phyloP scores from a whole-genome alignment of 1,140 invertebrate genomes.

The Bombus breviceps region DNA sequence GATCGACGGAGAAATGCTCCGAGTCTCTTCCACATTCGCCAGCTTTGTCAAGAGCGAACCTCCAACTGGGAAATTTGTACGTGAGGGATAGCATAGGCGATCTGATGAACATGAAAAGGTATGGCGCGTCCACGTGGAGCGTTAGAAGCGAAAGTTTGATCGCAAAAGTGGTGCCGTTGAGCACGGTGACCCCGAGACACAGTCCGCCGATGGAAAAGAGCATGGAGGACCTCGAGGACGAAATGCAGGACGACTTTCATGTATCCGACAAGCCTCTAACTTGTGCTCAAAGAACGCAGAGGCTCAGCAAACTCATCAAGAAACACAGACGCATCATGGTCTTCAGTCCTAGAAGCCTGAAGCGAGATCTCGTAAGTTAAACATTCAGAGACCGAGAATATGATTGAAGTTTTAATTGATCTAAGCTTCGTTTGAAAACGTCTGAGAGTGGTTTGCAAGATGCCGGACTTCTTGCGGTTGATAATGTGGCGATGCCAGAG shows the following conservation, averaged over 20 bases:
- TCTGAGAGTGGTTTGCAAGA: neutral
- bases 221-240: slow-evolving; percentile 76
- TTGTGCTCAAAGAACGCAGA: slow-evolving; percentile 86
- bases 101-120: slow-evolving; percentile 89
- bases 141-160: slow-evolving; percentile 86
- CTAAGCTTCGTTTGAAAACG: neutral
- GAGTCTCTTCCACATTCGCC: slow-evolving; percentile 84
- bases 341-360: slow-evolving; percentile 34
- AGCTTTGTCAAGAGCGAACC: slow-evolving; percentile 82
- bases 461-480: too few relatives aligned
- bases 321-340: slow-evolving; percentile 74
- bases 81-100: slow-evolving; percentile 88
- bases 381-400: neutral
- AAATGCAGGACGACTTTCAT: slow-evolving; percentile 71
- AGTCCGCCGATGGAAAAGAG: slow-evolving; percentile 74
- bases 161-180: slow-evolving; percentile 87
- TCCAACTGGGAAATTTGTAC: slow-evolving; percentile 78
- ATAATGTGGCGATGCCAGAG: neutral
- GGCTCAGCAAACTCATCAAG: slow-evolving; percentile 86
- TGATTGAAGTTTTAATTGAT: neutral
- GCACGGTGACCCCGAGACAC: slow-evolving; percentile 86
- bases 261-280: slow-evolving; percentile 79
- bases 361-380: slow-evolving; percentile 52
- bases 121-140: slow-evolving; percentile 87
- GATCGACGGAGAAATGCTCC: slow-evolving; percentile 82